Evolutionary conservation across 2,888 invertebrate species (phyloP).

Genomic region (Mamestra brassicae): DNA sequence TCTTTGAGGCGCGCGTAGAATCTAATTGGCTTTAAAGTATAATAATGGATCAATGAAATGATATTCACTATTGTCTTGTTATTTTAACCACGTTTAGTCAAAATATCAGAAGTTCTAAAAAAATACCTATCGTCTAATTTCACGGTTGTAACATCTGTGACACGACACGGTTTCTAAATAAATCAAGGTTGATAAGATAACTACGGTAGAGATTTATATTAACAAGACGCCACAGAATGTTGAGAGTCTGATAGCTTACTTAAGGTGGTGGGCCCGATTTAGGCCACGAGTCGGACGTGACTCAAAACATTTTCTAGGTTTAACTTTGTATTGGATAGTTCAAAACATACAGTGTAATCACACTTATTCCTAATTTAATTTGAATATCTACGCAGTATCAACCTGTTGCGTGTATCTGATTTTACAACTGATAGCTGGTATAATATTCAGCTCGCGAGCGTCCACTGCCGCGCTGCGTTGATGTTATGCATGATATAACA

Average conservation of each 20-base stretch:
- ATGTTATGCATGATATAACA: conserved; percentile 43
- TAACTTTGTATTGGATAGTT: conserved; percentile 7
- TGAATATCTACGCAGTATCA: conserved; percentile 29
- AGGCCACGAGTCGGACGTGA: conserved; percentile 49
- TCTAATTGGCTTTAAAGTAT: conserved; percentile 1
- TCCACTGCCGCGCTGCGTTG: conserved; percentile 33
- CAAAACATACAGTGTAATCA: conserved; percentile 8
- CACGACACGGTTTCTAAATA: conserved; percentile 80
- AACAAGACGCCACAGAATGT: conserved; percentile 66
- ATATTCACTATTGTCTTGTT: background rate
- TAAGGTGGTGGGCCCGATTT: conserved; percentile 42
- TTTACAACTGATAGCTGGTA: conserved; percentile 47
- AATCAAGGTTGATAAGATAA: conserved; percentile 84
- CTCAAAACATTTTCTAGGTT: conserved; percentile 20
- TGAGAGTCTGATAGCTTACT: conserved; percentile 63
- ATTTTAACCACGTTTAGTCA: background rate
- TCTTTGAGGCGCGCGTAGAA: too few relatives aligned
- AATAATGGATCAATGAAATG: conserved; percentile 5
- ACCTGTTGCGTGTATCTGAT: conserved; percentile 55
- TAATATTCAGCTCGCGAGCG: conserved; percentile 46
- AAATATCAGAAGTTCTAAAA: conserved; percentile 8
- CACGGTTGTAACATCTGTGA: conserved; percentile 66
- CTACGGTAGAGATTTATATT: conserved; percentile 73
- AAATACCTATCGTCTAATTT: conserved; percentile 32
- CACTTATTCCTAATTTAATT: conserved; percentile 18